These are phyloP conservation scores for Drosophila persimilis DNA, from an alignment of 1,140 invertebrate genomes.

Conservation along the genomic window DNA sequence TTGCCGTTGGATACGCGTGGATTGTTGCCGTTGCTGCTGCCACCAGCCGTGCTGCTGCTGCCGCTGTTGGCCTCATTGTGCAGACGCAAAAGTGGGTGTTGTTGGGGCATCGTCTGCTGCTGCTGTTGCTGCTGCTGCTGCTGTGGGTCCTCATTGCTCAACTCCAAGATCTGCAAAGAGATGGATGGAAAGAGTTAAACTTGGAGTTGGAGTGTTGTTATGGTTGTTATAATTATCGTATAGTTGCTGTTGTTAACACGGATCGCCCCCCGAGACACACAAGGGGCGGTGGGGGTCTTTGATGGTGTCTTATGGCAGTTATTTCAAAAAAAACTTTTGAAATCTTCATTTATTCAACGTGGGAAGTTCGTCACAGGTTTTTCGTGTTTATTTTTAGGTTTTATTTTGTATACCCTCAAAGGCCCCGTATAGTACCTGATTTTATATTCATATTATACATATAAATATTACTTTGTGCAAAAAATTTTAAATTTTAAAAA, in stretches of 20 bases:
- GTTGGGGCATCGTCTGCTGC: constrained; percentile 35
- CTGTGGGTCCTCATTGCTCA: constrained; percentile 79
- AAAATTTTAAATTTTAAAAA: too few species aligned
- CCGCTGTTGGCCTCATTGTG: constrained; percentile 71
- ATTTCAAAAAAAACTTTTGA: constrained; percentile 79
- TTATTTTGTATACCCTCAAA: too few species aligned
- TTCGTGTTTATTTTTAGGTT: not conserved
- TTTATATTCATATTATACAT: too few species aligned
- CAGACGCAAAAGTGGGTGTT: constrained; percentile 65
- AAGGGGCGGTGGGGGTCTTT: not conserved
- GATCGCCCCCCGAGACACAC: constrained; percentile 30
- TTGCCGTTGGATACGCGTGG: constrained; percentile 48
- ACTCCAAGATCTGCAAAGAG: constrained; percentile 80
- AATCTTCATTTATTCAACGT: constrained; percentile 69
- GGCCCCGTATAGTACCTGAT: too few species aligned
- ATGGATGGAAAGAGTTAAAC: constrained; percentile 56
- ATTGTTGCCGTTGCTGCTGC: constrained; percentile 31
- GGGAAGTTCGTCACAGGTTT: constrained; percentile 63
- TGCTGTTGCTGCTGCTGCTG: constrained; percentile 55
- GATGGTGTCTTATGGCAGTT: constrained; percentile 43
- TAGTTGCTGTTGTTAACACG: constrained; percentile 60
- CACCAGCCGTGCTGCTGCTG: not conserved
- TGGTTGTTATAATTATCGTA: constrained; percentile 71
- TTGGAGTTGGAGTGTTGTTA: constrained; percentile 46
- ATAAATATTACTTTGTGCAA: too few species aligned